Conservation (phyloP, 2,888 invertebrate species). For the Cephalotes varians region DNA sequence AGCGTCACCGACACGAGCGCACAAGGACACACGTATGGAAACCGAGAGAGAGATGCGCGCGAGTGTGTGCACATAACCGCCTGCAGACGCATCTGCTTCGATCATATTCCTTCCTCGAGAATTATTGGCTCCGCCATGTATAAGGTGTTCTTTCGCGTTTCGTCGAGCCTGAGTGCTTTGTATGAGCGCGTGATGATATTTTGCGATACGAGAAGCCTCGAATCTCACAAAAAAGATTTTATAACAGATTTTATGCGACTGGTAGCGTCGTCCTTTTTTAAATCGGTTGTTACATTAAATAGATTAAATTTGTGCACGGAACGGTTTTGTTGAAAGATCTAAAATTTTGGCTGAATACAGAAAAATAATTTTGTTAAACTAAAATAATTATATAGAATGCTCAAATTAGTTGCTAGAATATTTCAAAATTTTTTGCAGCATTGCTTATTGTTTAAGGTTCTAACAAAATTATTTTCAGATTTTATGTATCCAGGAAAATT, state of each 20-base stretch:
- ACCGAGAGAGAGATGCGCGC: slow-evolving; percentile 58
- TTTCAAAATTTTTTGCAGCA: too few relatives aligned
- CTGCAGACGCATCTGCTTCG: slow-evolving; percentile 79
- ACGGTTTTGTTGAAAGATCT: too few relatives aligned
- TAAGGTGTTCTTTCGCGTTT: slow-evolving; percentile 64
- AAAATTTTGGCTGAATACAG: too few relatives aligned
- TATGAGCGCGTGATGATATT: slow-evolving; percentile 15
- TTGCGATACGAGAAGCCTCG: neutral
- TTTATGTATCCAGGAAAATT: too few relatives aligned
- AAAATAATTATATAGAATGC: too few relatives aligned
- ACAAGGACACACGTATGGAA: slow-evolving; percentile 48
- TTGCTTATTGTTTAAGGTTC: too few relatives aligned
- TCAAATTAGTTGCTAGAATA: too few relatives aligned
- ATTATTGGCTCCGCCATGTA: slow-evolving; percentile 78
- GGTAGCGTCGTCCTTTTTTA: neutral
- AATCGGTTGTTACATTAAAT: neutral
- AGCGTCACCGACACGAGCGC: slow-evolving; percentile 71
- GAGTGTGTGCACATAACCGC: slow-evolving; percentile 68
- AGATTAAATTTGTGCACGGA: neutral
- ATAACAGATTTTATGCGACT: neutral
- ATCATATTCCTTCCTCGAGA: slow-evolving; percentile 79
- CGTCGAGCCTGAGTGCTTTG: slow-evolving; percentile 6
- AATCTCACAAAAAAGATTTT: neutral
- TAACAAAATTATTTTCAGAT: too few relatives aligned
- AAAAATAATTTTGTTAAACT: too few relatives aligned